Conservation (phyloP, 2,797 vertebrate genomes). For the Mormyrops attenuatus region DNA sequence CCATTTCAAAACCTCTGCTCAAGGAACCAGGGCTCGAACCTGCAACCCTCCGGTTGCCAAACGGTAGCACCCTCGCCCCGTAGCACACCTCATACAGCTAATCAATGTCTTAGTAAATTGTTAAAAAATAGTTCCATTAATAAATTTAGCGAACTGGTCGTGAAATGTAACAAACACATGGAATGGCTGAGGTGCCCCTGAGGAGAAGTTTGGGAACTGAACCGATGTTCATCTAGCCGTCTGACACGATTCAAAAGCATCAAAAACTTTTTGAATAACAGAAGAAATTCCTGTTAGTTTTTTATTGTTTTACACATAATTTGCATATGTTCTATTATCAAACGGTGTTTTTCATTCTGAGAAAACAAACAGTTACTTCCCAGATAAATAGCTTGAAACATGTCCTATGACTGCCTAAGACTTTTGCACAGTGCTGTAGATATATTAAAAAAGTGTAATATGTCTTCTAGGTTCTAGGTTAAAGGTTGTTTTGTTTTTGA, state of each 20-base stretch:
- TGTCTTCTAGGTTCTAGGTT: not conserved
- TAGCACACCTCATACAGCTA: not conserved
- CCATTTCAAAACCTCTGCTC: not conserved
- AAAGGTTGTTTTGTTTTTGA: not conserved
- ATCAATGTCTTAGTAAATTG: not conserved
- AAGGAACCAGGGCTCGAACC: too few relatives aligned
- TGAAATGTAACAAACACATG: not conserved
- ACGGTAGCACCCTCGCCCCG: too few relatives aligned
- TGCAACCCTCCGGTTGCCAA: too few relatives aligned
- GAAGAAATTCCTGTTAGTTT: not conserved
- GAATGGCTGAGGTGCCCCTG: not conserved
- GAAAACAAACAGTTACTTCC: not conserved
- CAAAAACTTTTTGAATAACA: not conserved
- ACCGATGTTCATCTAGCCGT: not conserved
- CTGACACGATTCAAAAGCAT: not conserved
- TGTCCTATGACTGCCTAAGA: not conserved
- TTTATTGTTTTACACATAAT: not conserved
- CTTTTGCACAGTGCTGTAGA: not conserved
- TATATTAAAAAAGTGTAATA: not conserved
- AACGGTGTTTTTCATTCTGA: not conserved
- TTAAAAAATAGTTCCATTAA: not conserved
- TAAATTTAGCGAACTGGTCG: not conserved
- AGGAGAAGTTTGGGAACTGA: not conserved
- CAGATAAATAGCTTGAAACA: not conserved
- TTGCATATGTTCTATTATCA: not conserved